Evolutionary conservation across 2,888 invertebrate species (phyloP), one percentile per base, ranked within the genome.

Genomic region (Amphipyra tragopoginis): DNA sequence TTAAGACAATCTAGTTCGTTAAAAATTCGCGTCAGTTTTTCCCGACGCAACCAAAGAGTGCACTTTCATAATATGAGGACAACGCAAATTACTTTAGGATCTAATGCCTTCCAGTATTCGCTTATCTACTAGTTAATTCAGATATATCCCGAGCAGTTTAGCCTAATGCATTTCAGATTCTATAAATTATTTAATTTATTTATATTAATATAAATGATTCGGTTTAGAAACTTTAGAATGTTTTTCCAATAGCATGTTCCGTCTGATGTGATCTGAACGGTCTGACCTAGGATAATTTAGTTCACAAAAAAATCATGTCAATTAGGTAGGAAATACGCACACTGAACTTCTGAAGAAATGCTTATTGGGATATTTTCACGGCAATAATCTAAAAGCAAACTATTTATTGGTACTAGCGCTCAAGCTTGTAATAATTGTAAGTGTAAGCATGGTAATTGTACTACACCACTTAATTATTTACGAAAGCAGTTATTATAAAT

Each of bases 401-500:
- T n/a, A n/a, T n/a, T 48, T 38, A 38, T 60, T n/a, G 15, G 11
- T 36, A 51, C 60, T 43, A 59, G 34, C 21, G 36, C 15, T 49
- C 7, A 10, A 42, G 29, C 43, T 42, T 45, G 39, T 42, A 26
- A 55, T 47, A 13, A 45, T 29, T 49, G 40, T 49, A 45, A 55
- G 2, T n/a, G 10, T 36, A 64, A 43, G 33, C 44, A 34, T 43
- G 9, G 14, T 33, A 44, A 29, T 60, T 13, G 10, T 39, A 33
- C 36, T 26, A 43, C 39, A 43, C 29, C 11, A 53, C 26, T 55
- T 36, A 36, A 59, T 50, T 57, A 56, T 48, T 49, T 7, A 39
- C 36, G 39, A 49, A 44, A 63, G 11, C 42, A 34, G 60, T 34
- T 62, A 63, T 51, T 53, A 55, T 13, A 29, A 76, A 65, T 66